A percentile compares a stretch with the other conserved stretches of the same genome.
phyloP scores from a whole-genome alignment of 2,888 invertebrate species.

The Himalopsyche japonica region DNA sequence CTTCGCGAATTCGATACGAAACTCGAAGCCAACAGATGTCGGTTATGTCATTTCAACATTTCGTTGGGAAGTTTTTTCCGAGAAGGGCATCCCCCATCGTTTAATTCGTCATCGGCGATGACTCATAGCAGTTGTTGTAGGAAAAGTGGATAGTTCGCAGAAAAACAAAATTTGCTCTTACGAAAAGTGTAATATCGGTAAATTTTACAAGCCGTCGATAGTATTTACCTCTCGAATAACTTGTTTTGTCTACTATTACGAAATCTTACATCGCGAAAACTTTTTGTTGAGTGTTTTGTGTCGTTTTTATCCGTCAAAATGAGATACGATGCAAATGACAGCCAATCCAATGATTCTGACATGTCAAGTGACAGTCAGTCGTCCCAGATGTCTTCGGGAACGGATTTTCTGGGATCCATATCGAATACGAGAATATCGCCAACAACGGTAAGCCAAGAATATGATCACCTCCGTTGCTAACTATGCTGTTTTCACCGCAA shows the following conservation, averaged over 20 bases:
- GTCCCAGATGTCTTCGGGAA: constrained; percentile 61
- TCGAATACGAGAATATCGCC: constrained; percentile 23
- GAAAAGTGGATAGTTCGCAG: constrained; percentile 16
- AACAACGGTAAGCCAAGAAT: constrained; percentile 18
- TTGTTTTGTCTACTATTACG: not conserved
- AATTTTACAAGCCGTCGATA: not conserved
- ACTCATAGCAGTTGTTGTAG: constrained; percentile 26
- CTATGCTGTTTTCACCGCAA: too few species aligned
- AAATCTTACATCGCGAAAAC: not conserved
- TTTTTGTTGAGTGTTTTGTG: constrained; percentile 5
- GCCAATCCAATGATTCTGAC: constrained; percentile 63
- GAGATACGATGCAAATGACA: constrained; percentile 66
- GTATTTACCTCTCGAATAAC: not conserved
- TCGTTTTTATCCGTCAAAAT: constrained; percentile 44
- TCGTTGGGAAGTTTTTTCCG: constrained; percentile 19
- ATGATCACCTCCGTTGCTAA: not conserved
- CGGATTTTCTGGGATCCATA: constrained; percentile 46
- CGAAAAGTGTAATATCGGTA: not conserved
- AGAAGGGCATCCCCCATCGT: constrained; percentile 38
- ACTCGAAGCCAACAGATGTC: not conserved
- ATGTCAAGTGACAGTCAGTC: constrained; percentile 63
- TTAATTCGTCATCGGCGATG: constrained; percentile 33
- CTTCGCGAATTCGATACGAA: not conserved
- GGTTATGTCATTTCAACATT: constrained; percentile 18
- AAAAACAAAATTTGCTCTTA: constrained; percentile 6